Evolutionary conservation across 2,113 vertebrate species (phyloP), one percentile per base, ranked within the genome.

Genomic region (Scopus umbretta): DNA sequence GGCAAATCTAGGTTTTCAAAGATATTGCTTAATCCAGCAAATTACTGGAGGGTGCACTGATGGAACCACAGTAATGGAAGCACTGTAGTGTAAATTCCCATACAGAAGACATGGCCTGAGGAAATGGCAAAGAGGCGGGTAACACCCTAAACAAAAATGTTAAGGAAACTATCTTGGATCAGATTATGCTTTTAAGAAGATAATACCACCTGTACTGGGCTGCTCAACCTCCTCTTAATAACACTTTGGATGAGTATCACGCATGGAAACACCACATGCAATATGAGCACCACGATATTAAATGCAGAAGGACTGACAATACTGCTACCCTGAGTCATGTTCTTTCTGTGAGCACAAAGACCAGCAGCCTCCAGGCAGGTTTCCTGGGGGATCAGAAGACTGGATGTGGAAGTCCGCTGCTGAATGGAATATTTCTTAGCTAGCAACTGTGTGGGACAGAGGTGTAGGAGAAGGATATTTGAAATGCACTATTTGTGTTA

Each of bases 1-100:
- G 59, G 88, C 92, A 75, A 79, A 63, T 32, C 52, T 59, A 32
- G 52, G 68, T 61, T 16, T 75, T 88, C 88, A 86, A 53, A 50
- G 49, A 80, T 71, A 85, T 52, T 88, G 90, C 71, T 87, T 66
- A 94, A 96, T 86, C 29, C 80, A 92, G 17, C 52, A 90, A 96
- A 96, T 83, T 74, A 88, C 86, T 74, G 70, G 80, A 86, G 62
- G 34, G 50, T 29, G 50, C 38, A 25, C 3, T 42, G 88, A 16
- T 7, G 45, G 68, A 91, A 89, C 61, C 83, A 53, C 72, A 4
- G 55, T 12, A 85, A 67, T 1, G 25, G 27, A 80, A 79, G 78
- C 94, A 65, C 40, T 32, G 47, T 8, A 86, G 83, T 94, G 61
- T n/a, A 11, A 91, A 80, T 25, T 66, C 58, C 80, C 32, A 16